Percentiles rank a stretch among this genome's conserved stretches.
These are phyloP conservation scores for Electrona antarctica DNA, from an alignment of 2,113 vertebrate genomes.

Conservation along the genomic window DNA sequence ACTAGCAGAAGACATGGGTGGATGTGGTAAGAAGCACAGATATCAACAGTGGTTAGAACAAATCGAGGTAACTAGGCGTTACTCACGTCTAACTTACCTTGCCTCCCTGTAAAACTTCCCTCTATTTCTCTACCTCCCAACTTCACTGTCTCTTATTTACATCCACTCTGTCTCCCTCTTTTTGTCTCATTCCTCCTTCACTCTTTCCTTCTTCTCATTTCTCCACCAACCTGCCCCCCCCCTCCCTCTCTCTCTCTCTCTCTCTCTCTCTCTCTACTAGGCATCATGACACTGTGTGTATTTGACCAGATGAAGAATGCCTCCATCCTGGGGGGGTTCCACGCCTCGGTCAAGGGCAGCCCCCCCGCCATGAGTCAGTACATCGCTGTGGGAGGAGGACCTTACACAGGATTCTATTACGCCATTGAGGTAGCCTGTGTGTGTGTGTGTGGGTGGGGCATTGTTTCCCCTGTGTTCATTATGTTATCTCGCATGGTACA, in stretches of 20 bases:
- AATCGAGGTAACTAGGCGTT: too few relatives aligned
- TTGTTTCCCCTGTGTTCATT: too few relatives aligned
- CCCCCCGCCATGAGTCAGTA: conserved; percentile 98
- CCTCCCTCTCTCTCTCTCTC: not conserved
- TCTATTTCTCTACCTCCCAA: too few relatives aligned
- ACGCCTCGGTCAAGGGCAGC: conserved; percentile 92
- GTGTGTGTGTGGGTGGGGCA: not conserved
- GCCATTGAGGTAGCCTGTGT: conserved; percentile 88
- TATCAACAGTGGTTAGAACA: too few relatives aligned
- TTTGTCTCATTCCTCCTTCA: too few relatives aligned
- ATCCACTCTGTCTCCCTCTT: too few relatives aligned
- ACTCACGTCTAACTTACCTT: not conserved
- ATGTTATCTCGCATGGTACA: not conserved
- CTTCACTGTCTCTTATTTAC: too few relatives aligned
- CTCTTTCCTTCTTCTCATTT: not conserved
- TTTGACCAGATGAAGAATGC: conserved; percentile 99
- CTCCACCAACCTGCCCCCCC: conserved; percentile 6
- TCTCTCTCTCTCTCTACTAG: conserved; percentile 64
- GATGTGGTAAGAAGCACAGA: too few relatives aligned
- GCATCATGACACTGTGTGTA: conserved; percentile 92
- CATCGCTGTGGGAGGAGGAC: conserved; percentile 92
- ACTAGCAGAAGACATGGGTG: too few relatives aligned
- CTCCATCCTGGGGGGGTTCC: conserved; percentile 94
- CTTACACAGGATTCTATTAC: conserved; percentile 96
- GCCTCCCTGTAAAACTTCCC: not conserved